Conservation (phyloP, 2,888 invertebrate species). For the Caenorhabditis virilis region DNA sequence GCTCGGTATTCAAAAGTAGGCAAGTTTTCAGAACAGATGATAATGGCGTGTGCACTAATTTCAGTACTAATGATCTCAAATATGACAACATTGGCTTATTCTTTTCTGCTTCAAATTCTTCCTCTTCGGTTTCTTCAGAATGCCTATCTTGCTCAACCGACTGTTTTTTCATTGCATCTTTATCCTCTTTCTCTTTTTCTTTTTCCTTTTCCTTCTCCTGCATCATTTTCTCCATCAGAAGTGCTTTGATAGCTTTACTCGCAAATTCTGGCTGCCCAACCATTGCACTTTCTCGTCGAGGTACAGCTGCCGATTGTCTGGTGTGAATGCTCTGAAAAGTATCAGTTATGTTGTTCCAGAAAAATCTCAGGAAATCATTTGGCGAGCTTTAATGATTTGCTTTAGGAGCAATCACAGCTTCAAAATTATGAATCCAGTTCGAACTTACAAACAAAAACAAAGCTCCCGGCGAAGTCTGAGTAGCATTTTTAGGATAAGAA, state of each 20-base stretch:
- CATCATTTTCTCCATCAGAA: slow-evolving; percentile 67
- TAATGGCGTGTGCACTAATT: slow-evolving; percentile 82
- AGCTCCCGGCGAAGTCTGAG: no score
- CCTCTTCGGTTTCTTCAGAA: slow-evolving; percentile 55
- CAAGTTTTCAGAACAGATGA: slow-evolving; percentile 87
- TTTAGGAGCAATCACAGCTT: no score
- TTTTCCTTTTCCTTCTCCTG: slow-evolving; percentile 60
- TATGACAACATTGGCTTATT: slow-evolving; percentile 48
- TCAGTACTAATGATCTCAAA: slow-evolving; percentile 54
- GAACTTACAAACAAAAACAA: no score
- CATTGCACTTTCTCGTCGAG: slow-evolving; percentile 66
- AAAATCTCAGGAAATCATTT: no score
- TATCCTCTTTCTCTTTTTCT: slow-evolving; percentile 60
- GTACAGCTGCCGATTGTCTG: slow-evolving; percentile 51
- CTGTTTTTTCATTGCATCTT: slow-evolving; percentile 51
- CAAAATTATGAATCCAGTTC: no score
- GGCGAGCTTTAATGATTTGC: no score
- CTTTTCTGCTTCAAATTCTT: slow-evolving; percentile 32
- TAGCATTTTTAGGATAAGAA: no score
- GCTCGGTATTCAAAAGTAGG: slow-evolving; percentile 77
- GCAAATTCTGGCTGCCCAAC: slow-evolving; percentile 63
- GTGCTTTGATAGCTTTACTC: slow-evolving; percentile 61
- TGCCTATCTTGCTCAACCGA: slow-evolving; percentile 42
- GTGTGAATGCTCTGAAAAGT: slow-evolving; percentile 53
- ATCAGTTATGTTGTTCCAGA: no score